Conservation (phyloP, 2,888 invertebrate genomes). For the Acrocera orbiculus region DNA sequence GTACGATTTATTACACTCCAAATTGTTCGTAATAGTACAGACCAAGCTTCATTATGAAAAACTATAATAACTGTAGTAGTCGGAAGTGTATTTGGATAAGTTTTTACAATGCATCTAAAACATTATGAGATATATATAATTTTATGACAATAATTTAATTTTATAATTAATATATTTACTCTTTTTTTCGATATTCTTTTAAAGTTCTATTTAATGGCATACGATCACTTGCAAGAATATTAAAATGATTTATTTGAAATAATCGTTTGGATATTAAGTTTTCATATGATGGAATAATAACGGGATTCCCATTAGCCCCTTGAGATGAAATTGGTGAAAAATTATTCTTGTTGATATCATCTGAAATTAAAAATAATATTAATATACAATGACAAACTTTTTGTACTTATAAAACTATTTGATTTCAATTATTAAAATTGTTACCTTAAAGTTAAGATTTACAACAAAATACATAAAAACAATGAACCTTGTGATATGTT, state of each 20-base stretch:
- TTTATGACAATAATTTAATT: background rate
- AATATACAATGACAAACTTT: constrained; percentile 4
- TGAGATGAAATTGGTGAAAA: constrained; percentile 56
- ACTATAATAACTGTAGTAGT: constrained; percentile 86
- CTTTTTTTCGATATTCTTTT: constrained; percentile 67
- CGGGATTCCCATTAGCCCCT: constrained; percentile 65
- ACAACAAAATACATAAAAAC: background rate
- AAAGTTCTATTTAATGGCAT: constrained; percentile 70
- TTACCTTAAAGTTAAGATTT: background rate
- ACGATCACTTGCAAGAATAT: constrained; percentile 71
- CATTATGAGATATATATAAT: background rate
- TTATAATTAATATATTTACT: constrained; percentile 14
- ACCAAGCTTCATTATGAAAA: constrained; percentile 99
- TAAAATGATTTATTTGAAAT: constrained; percentile 71
- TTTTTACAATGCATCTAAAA: constrained; percentile 40
- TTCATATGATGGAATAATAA: constrained; percentile 56
- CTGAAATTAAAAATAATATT: constrained; percentile 19
- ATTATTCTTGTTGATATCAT: constrained; percentile 48
- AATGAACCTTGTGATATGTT: constrained; percentile 53
- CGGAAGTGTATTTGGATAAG: constrained; percentile 48
- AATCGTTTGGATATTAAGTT: constrained; percentile 58
- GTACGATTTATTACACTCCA: constrained; percentile 86
- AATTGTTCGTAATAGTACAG: constrained; percentile 83
- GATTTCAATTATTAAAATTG: too few species aligned
- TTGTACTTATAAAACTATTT: background rate